Conservation (phyloP, 1,140 invertebrate species). For the Colletes gigas region DNA sequence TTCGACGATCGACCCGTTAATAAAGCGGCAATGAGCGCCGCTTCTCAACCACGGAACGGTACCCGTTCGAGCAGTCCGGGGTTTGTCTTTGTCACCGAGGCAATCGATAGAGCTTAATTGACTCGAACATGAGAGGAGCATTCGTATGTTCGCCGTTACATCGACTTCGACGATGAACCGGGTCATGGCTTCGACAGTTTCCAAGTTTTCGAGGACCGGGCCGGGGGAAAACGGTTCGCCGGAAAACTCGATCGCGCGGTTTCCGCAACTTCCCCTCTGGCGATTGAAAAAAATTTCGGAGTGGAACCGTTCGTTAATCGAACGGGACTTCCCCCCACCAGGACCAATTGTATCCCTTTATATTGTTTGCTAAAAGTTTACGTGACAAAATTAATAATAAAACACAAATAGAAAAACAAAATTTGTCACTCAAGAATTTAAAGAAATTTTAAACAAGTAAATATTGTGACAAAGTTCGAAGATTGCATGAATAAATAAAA, state of each 20-base stretch:
- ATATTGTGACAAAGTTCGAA: no score
- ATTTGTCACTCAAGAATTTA: no score
- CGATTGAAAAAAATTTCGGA: neutral
- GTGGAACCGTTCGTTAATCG: neutral
- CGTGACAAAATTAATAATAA: no score
- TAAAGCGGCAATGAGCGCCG: conserved; percentile 22
- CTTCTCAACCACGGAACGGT: conserved; percentile 16
- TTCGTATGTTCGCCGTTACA: conserved; percentile 55
- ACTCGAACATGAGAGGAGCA: conserved; percentile 60
- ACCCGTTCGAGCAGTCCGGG: conserved; percentile 21
- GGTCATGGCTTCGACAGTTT: conserved; percentile 44
- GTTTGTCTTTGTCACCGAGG: conserved; percentile 54
- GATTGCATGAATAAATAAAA: no score
- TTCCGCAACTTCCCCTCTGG: neutral
- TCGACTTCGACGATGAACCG: conserved; percentile 35
- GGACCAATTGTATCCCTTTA: no score
- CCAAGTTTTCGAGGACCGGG: conserved; percentile 28
- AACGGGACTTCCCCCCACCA: neutral
- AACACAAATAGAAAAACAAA: no score
- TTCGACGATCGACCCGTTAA: conserved; percentile 14
- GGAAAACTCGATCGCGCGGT: conserved; percentile 25
- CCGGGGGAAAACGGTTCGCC: neutral
- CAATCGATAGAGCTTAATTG: conserved; percentile 62
- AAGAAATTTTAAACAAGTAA: no score
- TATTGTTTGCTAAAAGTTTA: no score